Conservation (phyloP, 2,888 invertebrate genomes). For the Mylabris sibirica region DNA sequence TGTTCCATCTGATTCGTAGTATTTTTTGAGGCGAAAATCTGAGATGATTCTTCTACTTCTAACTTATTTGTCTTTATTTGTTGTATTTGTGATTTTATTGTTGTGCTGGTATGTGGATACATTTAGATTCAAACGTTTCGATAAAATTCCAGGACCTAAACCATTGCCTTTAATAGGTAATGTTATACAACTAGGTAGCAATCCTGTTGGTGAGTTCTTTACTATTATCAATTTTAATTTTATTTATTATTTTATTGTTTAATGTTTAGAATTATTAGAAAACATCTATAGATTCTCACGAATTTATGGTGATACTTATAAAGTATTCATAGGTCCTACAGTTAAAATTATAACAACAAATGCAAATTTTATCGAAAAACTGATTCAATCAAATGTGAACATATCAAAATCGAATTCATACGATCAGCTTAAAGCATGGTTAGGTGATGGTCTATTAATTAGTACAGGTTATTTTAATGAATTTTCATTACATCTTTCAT, state of each 20-base stretch:
- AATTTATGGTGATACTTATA: conserved; percentile 17
- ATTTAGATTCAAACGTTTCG: conserved; percentile 16
- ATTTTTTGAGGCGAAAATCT: too few relatives aligned
- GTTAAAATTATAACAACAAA: conserved; percentile 18
- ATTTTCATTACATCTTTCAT: background rate
- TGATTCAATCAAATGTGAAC: conserved; percentile 21
- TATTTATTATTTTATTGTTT: background rate
- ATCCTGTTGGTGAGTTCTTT: conserved; percentile 21
- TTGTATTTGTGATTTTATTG: background rate
- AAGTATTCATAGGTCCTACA: conserved; percentile 19
- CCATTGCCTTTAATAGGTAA: conserved; percentile 25
- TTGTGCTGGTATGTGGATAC: conserved; percentile 23
- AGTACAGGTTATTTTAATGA: conserved; percentile 51
- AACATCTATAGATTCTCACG: conserved; percentile 8
- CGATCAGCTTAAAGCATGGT: conserved; percentile 53
- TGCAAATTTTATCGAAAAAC: conserved; percentile 21
- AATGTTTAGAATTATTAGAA: background rate
- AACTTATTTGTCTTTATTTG: background rate
- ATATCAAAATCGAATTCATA: conserved; percentile 52
- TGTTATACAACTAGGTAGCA: conserved; percentile 21
- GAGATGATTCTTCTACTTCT: background rate
- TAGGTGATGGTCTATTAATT: conserved; percentile 56
- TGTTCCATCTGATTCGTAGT: too few relatives aligned
- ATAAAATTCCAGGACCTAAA: conserved; percentile 29
- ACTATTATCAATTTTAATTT: background rate